A percentile compares a stretch with the other conserved stretches of the same genome.
Evolutionary conservation across 2,888 invertebrate species (phyloP).

Genomic region (Dicranocentrus wangi): DNA sequence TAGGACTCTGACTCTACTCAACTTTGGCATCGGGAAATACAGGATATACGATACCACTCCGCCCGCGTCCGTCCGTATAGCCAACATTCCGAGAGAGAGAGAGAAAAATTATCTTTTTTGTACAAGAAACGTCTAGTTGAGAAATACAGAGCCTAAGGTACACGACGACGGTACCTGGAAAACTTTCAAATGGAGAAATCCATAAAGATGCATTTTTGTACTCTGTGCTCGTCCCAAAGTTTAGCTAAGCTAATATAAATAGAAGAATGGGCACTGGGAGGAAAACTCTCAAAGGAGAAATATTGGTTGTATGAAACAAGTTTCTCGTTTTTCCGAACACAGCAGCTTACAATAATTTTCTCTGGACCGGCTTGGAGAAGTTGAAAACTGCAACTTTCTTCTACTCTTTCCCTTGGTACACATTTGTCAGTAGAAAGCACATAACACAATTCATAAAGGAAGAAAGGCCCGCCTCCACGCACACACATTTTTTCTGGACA

Average conservation of each 20-base stretch:
- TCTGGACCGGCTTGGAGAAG: too few species aligned
- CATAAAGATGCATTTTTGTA: too few species aligned
- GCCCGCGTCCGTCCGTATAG: too few species aligned
- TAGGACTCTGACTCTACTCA: too few species aligned
- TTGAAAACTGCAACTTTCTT: conserved; percentile 33
- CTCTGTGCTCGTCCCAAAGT: too few species aligned
- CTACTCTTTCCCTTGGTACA: conserved; percentile 44
- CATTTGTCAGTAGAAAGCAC: conserved; percentile 53
- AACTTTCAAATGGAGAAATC: too few species aligned
- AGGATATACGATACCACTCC: background rate
- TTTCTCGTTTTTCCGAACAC: conserved; percentile 36
- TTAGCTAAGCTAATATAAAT: conserved; percentile 18
- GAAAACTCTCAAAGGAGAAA: conserved; percentile 66
- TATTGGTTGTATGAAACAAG: conserved; percentile 68
- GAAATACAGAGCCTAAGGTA: too few species aligned
- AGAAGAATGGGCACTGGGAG: background rate
- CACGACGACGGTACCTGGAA: too few species aligned
- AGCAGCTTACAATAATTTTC: conserved; percentile 1
- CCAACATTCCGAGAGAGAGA: too few species aligned
- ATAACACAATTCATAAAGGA: conserved; percentile 56
- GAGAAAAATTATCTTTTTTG: too few species aligned
- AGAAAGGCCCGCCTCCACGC: background rate
- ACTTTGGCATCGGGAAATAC: background rate
- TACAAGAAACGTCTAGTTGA: too few species aligned
- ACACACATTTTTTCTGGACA: conserved; percentile 30